Conservation (phyloP, 2,888 invertebrate species). For the Leucophora obtusa region DNA sequence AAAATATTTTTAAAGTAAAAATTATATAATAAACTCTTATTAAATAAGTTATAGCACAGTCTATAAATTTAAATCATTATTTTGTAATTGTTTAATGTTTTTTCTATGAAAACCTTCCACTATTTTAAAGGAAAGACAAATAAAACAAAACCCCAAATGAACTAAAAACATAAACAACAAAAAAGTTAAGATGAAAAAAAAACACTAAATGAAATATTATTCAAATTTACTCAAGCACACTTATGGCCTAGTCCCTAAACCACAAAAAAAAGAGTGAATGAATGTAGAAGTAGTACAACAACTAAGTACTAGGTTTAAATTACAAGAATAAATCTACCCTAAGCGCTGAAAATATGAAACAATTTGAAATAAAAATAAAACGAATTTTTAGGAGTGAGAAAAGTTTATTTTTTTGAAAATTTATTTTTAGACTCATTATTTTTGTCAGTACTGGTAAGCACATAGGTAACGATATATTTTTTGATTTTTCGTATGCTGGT, state of each 20-base stretch:
- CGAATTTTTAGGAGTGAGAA: too few species aligned
- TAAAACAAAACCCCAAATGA: not conserved
- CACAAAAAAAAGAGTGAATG: conserved; percentile 18
- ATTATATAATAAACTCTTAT: too few species aligned
- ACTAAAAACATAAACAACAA: conserved; percentile 16
- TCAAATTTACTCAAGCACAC: conserved; percentile 54
- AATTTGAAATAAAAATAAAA: not conserved
- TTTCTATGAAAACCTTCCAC: conserved; percentile 3
- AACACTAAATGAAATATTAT: conserved; percentile 57
- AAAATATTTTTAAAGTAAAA: too few species aligned
- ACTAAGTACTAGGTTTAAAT: conserved; percentile 39
- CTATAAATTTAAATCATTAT: conserved; percentile 14
- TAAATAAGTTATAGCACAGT: too few species aligned
- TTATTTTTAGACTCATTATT: too few species aligned
- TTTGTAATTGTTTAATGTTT: conserved; percentile 36
- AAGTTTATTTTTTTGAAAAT: too few species aligned
- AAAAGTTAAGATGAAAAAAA: conserved; percentile 7
- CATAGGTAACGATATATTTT: too few species aligned
- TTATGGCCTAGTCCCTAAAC: conserved; percentile 52
- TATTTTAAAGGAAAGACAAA: conserved; percentile 30
- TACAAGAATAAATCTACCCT: conserved; percentile 9
- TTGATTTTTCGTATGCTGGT: too few species aligned
- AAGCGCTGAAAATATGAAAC: not conserved
- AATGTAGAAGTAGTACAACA: conserved; percentile 7
- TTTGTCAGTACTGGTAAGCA: too few species aligned